Evolutionary conservation across 2,888 invertebrate genomes (phyloP), one percentile per base, ranked within the genome.

Genomic region (Andrena camellia): DNA sequence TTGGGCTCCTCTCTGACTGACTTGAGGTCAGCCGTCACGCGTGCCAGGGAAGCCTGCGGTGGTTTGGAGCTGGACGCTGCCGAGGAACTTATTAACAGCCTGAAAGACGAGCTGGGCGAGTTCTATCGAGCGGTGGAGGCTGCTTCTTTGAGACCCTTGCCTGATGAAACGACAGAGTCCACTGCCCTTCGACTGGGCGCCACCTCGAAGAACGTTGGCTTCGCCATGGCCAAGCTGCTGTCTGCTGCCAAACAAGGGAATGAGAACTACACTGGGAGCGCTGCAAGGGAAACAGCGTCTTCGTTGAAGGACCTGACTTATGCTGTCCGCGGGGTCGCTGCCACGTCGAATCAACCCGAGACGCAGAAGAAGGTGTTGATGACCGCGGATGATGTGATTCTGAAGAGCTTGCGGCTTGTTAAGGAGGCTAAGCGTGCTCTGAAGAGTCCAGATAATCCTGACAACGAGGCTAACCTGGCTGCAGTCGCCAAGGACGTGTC

Each of bases 21-120:
- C 75, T 95, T 98, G 60, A 95, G 96, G 84, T 96, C 96, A 0
- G 96, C 96, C 0, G 96, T 96, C 0, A 95, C 95, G 35, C 95
- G 96, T 23, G 96, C 97, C 0, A 96, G 97, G 66, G 96, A 97
- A 89, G 97, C 96, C 0, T 98, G 97, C 93, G 97, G 97, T 86
- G 97, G 97, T 0, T 95, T 98, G 80, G 98, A 99, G 90, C 94
- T 99, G 82, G 98, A 98, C 88, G 97, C 97, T 0, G 98, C 99
- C 0, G 95, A 98, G 0, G 97, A 98, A 89, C 96, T 97, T 75
- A 97, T 99, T 57, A 95, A 96, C 10, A 96, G 96, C 57, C 94
- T 99, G 60, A 97, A 97, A 91, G 96, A 96, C 50, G 98, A 99
- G 89, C 94, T 99, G 26, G 95, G 96, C 33, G 98, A 98, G 89